These are phyloP conservation scores for Slavum lentiscoides DNA, from an alignment of 2,888 invertebrate species.

Conservation along the genomic window DNA sequence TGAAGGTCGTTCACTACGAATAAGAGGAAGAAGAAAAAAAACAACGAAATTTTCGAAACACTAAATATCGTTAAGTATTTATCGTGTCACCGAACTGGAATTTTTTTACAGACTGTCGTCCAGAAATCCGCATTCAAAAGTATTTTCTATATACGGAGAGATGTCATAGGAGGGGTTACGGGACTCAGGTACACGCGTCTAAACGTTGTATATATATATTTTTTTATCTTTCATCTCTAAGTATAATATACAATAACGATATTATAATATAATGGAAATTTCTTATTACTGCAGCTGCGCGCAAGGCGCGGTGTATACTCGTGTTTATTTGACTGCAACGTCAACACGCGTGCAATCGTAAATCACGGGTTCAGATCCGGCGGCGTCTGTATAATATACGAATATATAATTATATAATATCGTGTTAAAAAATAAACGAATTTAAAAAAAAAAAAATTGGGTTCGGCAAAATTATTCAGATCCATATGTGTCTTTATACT, in stretches of 20 bases:
- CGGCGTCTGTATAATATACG: background rate
- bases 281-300: background rate
- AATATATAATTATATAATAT: background rate
- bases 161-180: too few relatives aligned
- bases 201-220: background rate
- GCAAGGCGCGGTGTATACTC: background rate
- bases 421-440: background rate
- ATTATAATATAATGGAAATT: conserved; percentile 7
- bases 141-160: too few relatives aligned
- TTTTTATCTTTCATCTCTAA: conserved; percentile 29
- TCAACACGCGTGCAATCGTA: conserved; percentile 28
- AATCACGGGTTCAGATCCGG: background rate
- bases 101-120: too few relatives aligned
- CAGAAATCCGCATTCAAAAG: too few relatives aligned
- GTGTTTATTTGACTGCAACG: conserved; percentile 29
- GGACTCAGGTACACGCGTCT: too few relatives aligned
- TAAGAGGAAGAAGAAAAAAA: too few relatives aligned
- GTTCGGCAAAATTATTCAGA: conserved; percentile 15
- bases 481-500: too few relatives aligned
- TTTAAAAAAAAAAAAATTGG: conserved; percentile 1
- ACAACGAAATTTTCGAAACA: too few relatives aligned
- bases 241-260: background rate
- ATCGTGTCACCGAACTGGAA: too few relatives aligned
- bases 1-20: too few relatives aligned
- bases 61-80: too few relatives aligned